These are phyloP conservation scores for Amblyjoppa proteus DNA, from an alignment of 2,888 invertebrate genomes.

Conservation along the genomic window DNA sequence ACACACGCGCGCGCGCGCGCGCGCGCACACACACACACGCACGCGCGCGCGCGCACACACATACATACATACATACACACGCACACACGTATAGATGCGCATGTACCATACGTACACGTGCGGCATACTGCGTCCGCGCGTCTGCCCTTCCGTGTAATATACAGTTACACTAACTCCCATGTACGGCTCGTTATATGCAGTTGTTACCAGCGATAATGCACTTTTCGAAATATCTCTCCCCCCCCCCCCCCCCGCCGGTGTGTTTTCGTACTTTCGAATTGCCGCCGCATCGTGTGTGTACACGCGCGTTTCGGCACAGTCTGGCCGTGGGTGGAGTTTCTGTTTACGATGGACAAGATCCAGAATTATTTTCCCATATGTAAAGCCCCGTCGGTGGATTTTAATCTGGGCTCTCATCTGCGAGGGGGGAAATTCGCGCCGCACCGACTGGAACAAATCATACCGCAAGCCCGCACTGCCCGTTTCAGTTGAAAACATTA, in stretches of 20 bases:
- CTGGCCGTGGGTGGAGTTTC: background rate
- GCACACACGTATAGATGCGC: no score
- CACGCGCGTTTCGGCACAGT: constrained; percentile 20
- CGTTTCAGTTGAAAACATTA: background rate
- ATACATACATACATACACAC: background rate
- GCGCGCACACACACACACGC: background rate
- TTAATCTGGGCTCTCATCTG: constrained; percentile 12
- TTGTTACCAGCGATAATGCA: constrained; percentile 63
- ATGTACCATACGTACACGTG: constrained; percentile 4
- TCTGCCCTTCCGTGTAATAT: constrained; percentile 47
- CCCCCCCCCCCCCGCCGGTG: constrained; percentile 21
- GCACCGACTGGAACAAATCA: background rate
- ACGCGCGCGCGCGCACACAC: background rate
- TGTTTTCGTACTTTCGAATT: constrained; percentile 42
- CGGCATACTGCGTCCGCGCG: constrained; percentile 38
- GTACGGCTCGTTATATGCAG: constrained; percentile 57
- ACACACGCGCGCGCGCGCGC: background rate
- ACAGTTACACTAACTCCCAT: constrained; percentile 35
- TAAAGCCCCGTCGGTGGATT: background rate
- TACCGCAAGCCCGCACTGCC: background rate
- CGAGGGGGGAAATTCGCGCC: background rate
- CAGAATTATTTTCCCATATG: constrained; percentile 22
- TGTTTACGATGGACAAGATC: constrained; percentile 16
- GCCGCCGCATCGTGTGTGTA: background rate
- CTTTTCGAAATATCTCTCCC: constrained; percentile 58